phyloP scores from a whole-genome alignment of 2,888 invertebrate species.

The Zygogramma bicolorata region DNA sequence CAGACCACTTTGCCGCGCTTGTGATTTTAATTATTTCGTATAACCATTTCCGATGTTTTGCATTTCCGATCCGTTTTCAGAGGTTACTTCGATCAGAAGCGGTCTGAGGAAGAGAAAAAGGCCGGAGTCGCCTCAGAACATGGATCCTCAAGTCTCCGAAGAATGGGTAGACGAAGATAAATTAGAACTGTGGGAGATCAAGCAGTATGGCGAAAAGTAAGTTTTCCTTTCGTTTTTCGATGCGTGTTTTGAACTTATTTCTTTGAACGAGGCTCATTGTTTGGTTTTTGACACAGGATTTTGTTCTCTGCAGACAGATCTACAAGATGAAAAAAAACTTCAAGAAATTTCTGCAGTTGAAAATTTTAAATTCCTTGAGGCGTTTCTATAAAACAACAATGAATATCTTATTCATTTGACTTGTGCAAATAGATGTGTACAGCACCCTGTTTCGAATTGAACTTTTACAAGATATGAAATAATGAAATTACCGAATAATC shows the following conservation, averaged over 20 bases:
- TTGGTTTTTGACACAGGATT: too few species aligned
- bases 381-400: too few species aligned
- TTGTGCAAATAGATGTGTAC: too few species aligned
- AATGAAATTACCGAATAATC: too few species aligned
- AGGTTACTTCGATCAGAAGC: slow-evolving; percentile 94
- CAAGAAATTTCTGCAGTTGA: too few species aligned
- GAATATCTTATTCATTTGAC: too few species aligned
- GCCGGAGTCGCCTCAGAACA: slow-evolving; percentile 93
- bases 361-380: too few species aligned
- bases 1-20: too few species aligned
- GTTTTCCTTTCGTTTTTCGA: slow-evolving; percentile 50
- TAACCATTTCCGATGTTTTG: slow-evolving; percentile 7
- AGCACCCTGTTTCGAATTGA: too few species aligned
- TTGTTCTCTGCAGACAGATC: too few species aligned
- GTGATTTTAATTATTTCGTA: background rate
- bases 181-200: slow-evolving; percentile 96
- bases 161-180: slow-evolving; percentile 98
- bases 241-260: background rate
- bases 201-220: slow-evolving; percentile 88
- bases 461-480: too few species aligned
- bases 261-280: background rate
- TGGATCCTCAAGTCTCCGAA: slow-evolving; percentile 94
- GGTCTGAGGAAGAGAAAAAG: slow-evolving; percentile 93
- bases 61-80: slow-evolving; percentile 64
- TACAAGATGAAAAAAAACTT: too few species aligned